phyloP scores from a whole-genome alignment of 1,140 invertebrate species.

The Brachionus sp. region DNA sequence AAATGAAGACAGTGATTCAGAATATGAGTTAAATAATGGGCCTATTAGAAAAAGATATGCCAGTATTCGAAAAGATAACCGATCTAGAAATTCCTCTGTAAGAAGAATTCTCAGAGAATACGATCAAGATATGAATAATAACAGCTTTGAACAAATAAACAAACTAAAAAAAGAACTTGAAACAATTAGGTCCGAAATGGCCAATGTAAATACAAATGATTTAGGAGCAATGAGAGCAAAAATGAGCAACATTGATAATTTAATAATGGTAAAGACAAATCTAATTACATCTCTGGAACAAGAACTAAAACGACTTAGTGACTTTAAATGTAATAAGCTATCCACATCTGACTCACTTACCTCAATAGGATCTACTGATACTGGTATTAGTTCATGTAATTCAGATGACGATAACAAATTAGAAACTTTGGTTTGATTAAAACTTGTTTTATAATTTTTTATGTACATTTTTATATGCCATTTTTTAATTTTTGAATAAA shows the following conservation, averaged over 20 bases:
- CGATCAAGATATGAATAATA: not conserved
- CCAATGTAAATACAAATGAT: not conserved
- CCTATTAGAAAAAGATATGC: not conserved
- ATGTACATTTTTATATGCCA: too few species aligned
- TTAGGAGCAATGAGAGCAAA: too few species aligned
- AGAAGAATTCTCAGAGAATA: not conserved
- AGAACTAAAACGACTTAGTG: not conserved
- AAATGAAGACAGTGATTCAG: not conserved
- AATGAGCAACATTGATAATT: not conserved
- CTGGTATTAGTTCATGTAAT: not conserved
- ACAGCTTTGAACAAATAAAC: not conserved
- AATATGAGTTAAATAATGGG: not conserved
- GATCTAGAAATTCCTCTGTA: not conserved
- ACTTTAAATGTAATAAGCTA: not conserved
- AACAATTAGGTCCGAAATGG: not conserved
- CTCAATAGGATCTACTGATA: not conserved
- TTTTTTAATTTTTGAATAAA: too few species aligned
- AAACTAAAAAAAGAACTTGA: not conserved
- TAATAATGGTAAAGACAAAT: not conserved
- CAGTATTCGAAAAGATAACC: not conserved
- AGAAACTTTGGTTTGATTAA: not conserved
- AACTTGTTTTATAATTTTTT: too few species aligned
- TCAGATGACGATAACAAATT: not conserved
- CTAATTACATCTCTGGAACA: not conserved
- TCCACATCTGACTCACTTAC: not conserved